Evolutionary conservation across 2,888 invertebrate species (phyloP).

Genomic region (Abrostola tripartita): DNA sequence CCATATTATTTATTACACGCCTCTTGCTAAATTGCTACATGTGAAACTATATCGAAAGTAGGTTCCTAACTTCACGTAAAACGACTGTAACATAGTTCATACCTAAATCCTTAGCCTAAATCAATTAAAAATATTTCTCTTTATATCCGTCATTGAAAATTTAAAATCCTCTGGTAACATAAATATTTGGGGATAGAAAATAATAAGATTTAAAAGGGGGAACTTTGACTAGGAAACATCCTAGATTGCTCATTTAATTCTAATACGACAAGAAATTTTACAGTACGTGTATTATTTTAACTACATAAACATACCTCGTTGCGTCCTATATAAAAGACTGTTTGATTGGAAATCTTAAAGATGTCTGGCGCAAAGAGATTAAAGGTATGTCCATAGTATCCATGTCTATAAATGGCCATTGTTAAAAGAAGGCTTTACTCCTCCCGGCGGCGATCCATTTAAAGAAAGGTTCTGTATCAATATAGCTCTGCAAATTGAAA

Average conservation of each 20-base stretch:
- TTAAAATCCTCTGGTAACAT: no score
- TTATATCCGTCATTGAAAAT: no score
- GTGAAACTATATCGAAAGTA: constrained; percentile 10
- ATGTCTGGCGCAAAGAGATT: constrained; percentile 26
- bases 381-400: constrained; percentile 21
- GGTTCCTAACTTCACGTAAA: no score
- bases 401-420: not conserved
- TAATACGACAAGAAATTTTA: no score
- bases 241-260: not conserved
- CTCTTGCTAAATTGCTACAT: constrained; percentile 45
- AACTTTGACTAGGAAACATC: not conserved
- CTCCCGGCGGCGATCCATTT: constrained; percentile 23
- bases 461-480: constrained; percentile 30
- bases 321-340: not conserved
- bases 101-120: no score
- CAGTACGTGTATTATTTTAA: not conserved
- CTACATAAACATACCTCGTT: no score
- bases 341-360: no score
- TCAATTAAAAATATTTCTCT: no score
- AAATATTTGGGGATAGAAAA: no score
- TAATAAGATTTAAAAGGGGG: no score
- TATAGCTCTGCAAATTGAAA: constrained; percentile 40
- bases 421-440: constrained; percentile 28
- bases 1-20: constrained; percentile 11
- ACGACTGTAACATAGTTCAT: no score